Evolutionary conservation across 2,888 invertebrate genomes (phyloP), one percentile per base, ranked within the genome.

Genomic region (Thumatha senex): DNA sequence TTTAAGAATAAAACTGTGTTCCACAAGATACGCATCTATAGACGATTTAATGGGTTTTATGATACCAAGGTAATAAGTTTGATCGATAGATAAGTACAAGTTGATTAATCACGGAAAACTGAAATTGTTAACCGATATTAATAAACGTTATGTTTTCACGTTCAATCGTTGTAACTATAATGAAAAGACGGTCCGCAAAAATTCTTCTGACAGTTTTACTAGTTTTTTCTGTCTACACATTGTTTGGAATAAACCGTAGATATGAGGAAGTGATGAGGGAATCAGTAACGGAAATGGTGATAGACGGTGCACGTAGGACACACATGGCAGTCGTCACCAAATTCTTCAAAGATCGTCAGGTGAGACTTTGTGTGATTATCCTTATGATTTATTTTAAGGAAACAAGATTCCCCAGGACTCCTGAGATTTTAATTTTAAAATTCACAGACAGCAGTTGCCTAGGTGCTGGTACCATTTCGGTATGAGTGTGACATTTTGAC

Each of bases 311-410:
- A 34, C 48, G 35, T 8, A 12, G 14, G 12, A 45, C 29, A 33
- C 63, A 63, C 51, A 5, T 10, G n/a, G 5, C 33, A 1, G 53
- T 64, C 7, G 57, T 79, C 10, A 44, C 63, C 7, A 48, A 48
- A 13, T 81, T 65, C 66, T 76, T 67, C 51, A 58, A 60, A 40
- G 53, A 53, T 43, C 63, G 81, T 43, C 44, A 67, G 71, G 82
- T 82, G 38, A 72, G 72, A 42, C 7, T 43, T 9, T n/a, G n/a
- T n/a, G n/a, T n/a, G n/a, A n/a, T n/a, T n/a, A n/a, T n/a, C n/a
- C n/a, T n/a, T n/a, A n/a, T n/a, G n/a, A n/a, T n/a, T n/a, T n/a
- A n/a, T n/a, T n/a, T n/a, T n/a, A n/a, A n/a, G n/a, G n/a, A n/a
- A n/a, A n/a, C n/a, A n/a, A n/a, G n/a, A n/a, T n/a, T n/a, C n/a